phyloP scores from a whole-genome alignment of 2,888 invertebrate species.

The Halocaridina rubra region DNA sequence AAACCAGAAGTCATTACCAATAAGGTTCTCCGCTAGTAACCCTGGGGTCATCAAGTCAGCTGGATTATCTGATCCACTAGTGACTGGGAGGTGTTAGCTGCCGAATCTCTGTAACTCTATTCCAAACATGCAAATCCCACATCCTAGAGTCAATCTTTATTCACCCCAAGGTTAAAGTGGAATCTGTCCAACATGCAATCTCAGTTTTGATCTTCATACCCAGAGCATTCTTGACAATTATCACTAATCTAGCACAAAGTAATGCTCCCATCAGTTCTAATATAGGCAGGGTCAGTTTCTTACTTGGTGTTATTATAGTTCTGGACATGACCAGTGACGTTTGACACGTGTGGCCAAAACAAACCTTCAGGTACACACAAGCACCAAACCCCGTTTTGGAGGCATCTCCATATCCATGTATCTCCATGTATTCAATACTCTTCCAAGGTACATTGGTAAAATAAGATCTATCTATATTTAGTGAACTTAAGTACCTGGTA shows the following conservation, averaged over 20 bases:
- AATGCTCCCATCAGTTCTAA: neutral
- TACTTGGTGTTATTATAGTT: neutral
- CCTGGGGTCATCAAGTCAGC: neutral
- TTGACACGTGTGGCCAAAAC: neutral
- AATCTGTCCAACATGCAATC: slow-evolving; percentile 5
- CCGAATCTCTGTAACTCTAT: slow-evolving; percentile 12
- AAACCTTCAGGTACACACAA: slow-evolving; percentile 1
- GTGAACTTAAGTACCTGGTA: neutral
- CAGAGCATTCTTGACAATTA: neutral
- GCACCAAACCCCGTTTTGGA: neutral
- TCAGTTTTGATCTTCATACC: neutral
- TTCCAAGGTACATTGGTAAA: neutral
- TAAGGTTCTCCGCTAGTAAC: neutral
- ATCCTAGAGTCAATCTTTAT: neutral
- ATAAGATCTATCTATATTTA: neutral
- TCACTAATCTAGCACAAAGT: neutral
- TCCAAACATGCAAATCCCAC: neutral
- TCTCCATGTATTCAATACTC: neutral
- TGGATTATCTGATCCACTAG: slow-evolving; percentile 19
- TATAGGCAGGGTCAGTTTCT: neutral
- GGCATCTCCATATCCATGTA: neutral
- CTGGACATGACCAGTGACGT: neutral
- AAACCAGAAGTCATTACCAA: neutral
- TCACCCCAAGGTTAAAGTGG: slow-evolving; percentile 12
- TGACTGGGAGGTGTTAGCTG: neutral